Percentiles rank a stretch among this genome's conserved stretches.
Conservation (phyloP, 2,888 invertebrate genomes). For the Plebejus argus region DNA sequence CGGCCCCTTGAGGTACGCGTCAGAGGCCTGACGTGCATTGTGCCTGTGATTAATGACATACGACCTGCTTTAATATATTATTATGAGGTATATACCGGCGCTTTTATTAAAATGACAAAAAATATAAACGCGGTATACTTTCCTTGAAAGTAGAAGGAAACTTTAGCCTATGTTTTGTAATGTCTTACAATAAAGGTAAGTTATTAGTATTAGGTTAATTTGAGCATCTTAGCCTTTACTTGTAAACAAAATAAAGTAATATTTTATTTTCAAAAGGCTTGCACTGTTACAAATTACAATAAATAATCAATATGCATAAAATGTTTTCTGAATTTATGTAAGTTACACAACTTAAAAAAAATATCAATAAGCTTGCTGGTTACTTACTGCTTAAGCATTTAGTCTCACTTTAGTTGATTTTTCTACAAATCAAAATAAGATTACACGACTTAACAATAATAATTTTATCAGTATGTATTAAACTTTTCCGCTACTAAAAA, state of each 20-base stretch:
- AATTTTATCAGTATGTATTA: not conserved
- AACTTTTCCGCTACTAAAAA: not conserved
- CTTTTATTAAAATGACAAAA: slow-evolving; percentile 30
- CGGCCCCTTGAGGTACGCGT: slow-evolving; percentile 69
- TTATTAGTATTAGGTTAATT: too few species aligned
- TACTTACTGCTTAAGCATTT: not conserved
- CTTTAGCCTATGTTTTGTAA: not conserved
- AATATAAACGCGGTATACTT: not conserved
- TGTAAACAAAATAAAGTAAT: too few species aligned
- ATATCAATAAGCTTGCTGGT: not conserved
- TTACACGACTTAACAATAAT: not conserved
- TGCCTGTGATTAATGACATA: slow-evolving; percentile 72
- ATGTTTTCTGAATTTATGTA: too few species aligned
- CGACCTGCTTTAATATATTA: slow-evolving; percentile 59
- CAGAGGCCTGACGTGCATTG: slow-evolving; percentile 72
- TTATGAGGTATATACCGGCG: slow-evolving; percentile 38
- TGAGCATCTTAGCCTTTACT: not conserved
- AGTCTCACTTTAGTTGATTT: not conserved
- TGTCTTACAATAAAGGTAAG: too few species aligned
- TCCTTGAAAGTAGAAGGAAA: not conserved
- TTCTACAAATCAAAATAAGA: not conserved
- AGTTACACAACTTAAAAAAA: too few species aligned
- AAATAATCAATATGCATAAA: too few species aligned
- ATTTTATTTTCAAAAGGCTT: too few species aligned
- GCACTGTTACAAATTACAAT: too few species aligned